A percentile compares a stretch with the other conserved stretches of the same genome.
Evolutionary conservation across 2,113 vertebrate species (phyloP).

Genomic region (Callopanchax toddi): DNA sequence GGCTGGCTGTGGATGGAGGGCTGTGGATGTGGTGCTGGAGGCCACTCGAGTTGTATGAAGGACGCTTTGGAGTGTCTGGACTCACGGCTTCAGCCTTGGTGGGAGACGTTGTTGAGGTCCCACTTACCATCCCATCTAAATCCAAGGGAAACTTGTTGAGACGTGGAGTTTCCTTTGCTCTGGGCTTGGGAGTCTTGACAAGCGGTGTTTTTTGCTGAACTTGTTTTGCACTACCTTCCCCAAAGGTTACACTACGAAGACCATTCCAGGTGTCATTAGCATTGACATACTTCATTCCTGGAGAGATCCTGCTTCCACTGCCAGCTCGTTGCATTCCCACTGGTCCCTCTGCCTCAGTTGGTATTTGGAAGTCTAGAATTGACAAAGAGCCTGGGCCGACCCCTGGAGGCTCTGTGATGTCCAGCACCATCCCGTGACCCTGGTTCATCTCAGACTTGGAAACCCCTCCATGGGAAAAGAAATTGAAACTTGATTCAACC

Average conservation of each 20-base stretch:
- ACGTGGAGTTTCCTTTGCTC: constrained; percentile 66
- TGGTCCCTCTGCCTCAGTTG: constrained; percentile 62
- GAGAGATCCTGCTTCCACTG: constrained; percentile 37
- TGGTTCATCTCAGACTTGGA: constrained; percentile 75
- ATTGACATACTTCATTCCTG: constrained; percentile 55
- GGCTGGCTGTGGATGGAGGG: constrained; percentile 44
- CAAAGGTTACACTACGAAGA: constrained; percentile 44
- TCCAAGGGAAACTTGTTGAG: constrained; percentile 78
- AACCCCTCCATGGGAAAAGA: constrained; percentile 80
- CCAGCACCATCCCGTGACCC: constrained; percentile 39
- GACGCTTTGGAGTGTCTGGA: constrained; percentile 14
- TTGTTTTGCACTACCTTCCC: constrained; percentile 50
- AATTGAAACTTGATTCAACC: constrained; percentile 67
- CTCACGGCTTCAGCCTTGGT: constrained; percentile 22
- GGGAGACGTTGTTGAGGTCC: constrained; percentile 20
- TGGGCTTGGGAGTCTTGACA: constrained; percentile 27
- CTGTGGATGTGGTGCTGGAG: constrained; percentile 38
- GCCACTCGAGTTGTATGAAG: constrained; percentile 17
- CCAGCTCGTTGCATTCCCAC: constrained; percentile 61
- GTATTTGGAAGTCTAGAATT: constrained; percentile 80
- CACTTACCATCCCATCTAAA: constrained; percentile 67
- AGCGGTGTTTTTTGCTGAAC: constrained; percentile 6
- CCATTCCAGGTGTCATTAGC: constrained; percentile 64
- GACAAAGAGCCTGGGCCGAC: constrained; percentile 78
- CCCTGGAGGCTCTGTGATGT: constrained; percentile 42